Conservation (phyloP, 35 echinoderm and acorn worm species). For the Anneissia japonica region DNA sequence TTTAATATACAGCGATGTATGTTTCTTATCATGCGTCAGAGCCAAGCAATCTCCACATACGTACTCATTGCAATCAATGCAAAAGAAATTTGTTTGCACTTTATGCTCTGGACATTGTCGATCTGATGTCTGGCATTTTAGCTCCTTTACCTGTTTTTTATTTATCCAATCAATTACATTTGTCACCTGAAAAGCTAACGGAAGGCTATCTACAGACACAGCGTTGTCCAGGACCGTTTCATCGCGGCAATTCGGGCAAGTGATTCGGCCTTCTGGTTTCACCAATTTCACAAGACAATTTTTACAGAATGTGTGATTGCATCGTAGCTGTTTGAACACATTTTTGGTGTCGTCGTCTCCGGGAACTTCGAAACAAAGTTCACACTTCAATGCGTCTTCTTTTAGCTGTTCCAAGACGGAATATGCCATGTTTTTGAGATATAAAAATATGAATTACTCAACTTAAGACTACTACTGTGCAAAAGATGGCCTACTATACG, state of each 20-base stretch:
- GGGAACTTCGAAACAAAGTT: neutral
- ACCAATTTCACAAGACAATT: neutral
- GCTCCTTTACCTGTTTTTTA: neutral
- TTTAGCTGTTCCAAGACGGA: neutral
- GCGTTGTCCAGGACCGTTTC: neutral
- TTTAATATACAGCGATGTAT: neutral
- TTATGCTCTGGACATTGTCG: neutral
- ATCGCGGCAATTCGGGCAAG: neutral
- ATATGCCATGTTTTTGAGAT: neutral
- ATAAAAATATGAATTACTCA: too few relatives aligned
- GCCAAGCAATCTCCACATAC: neutral
- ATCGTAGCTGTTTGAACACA: neutral
- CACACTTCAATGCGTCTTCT: neutral
- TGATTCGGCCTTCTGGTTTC: neutral
- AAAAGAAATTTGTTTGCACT: neutral
- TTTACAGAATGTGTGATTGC: neutral
- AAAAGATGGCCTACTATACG: too few relatives aligned
- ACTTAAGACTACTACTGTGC: too few relatives aligned
- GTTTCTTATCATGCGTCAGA: neutral
- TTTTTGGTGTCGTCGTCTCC: neutral
- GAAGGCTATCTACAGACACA: neutral
- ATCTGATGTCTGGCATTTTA: neutral
- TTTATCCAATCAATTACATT: neutral
- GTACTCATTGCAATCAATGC: neutral
- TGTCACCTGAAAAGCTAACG: neutral